Evolutionary conservation across 1,140 invertebrate species (phyloP), one percentile per base, ranked within the genome.

Genomic region (Colletes latitarsis): DNA sequence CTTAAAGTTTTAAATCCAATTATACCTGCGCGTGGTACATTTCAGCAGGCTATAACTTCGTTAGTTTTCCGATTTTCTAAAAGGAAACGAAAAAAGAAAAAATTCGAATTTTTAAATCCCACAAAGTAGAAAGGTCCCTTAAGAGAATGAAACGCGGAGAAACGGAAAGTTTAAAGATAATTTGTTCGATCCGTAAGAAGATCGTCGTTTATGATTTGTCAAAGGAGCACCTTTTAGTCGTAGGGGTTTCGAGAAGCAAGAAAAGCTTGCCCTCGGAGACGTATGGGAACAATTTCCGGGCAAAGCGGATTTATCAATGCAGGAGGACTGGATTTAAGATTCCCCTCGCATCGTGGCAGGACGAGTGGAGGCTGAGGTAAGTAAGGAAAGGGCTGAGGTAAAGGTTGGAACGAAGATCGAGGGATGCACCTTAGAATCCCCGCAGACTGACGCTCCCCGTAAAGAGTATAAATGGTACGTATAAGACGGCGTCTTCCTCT

Each of bases 281-380:
- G 85, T 88, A 89, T 89, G 86, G 82, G 88, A 88, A 89, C 88
- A 90, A 89, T 89, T 87, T 89, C 86, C 81, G 81, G 77, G 79
- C 73, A 86, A 90, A 89, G 86, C 88, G 88, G 87, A 89, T 89
- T 90, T 82, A 89, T 89, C 88, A 87, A 89, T 89, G 89, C 87
- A 87, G 78, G 68, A 85, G 82, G 85, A 79, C 82, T 85, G 86
- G 87, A 87, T 88, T 88, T 89, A 86, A 89, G 85, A 89, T 89
- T 88, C 87, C 75, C 76, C 76, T 84, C 81, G 83, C 83, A 86
- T 87, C 85, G 76, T 68, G 72, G 64, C 67, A 77, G 60, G 70
- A 68, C 67, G 75, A 70, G 60, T 43, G 58, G 69, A 57, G 81
- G 58, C 53, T 57, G 58, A 84, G 49, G 76, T 78, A 84, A 84